These are phyloP conservation scores for Parazoanthus atlanticus DNA, from an alignment of 92 coral and sea anemone genomes.

Conservation along the genomic window DNA sequence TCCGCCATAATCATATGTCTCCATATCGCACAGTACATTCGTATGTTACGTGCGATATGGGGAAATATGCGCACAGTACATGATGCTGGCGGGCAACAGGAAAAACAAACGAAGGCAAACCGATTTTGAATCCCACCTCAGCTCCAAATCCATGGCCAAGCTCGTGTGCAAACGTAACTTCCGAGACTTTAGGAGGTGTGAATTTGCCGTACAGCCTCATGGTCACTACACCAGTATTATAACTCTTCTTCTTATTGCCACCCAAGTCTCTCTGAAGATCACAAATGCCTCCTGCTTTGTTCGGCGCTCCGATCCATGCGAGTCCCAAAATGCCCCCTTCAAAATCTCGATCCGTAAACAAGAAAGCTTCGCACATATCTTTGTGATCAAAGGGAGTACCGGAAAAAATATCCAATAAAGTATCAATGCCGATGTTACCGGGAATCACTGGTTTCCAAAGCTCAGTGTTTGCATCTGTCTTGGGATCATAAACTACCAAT, in stretches of 20 bases:
- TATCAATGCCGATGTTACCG: constrained; percentile 84
- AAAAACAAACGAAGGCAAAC: not conserved
- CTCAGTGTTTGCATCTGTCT: constrained; percentile 16
- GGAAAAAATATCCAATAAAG: constrained; percentile 80
- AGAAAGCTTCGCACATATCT: constrained; percentile 89
- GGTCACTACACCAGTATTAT: constrained; percentile 92
- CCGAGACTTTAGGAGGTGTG: constrained; percentile 93
- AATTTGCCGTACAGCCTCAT: constrained; percentile 80
- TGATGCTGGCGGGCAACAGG: not conserved
- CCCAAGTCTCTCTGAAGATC: constrained; percentile 47
- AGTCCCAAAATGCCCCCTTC: constrained; percentile 96
- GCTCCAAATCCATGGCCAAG: constrained; percentile 99
- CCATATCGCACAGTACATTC: too few relatives aligned
- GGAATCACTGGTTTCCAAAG: constrained; percentile 67
- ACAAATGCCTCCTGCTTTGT: constrained; percentile 86
- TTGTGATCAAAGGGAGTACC: constrained; percentile 57
- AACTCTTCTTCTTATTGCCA: constrained; percentile 66
- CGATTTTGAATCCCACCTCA: constrained; percentile 51
- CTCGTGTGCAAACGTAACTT: constrained; percentile 96
- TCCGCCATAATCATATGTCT: not conserved
- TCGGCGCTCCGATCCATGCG: constrained; percentile 91
- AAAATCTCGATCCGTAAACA: constrained; percentile 94
- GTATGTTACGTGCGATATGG: too few relatives aligned
- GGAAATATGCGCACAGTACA: not conserved
- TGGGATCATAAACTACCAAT: constrained; percentile 67